Percentiles rank a stretch among this genome's conserved stretches.
phyloP scores from a whole-genome alignment of 2,113 vertebrate species.

The human (Homo sapiens) region GRCh38 chr3:135581001-135581500 shows the following conservation, averaged over 20 bases:
- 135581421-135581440: not conserved
- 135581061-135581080: not conserved
- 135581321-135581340: not conserved
- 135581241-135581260: slow-evolving; percentile 8
- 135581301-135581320: not conserved
- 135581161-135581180: not conserved
- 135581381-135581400: slow-evolving; percentile 24
- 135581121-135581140: not conserved
- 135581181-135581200: slow-evolving; percentile 24
- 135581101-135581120: not conserved
- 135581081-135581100: not conserved
- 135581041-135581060: not conserved
- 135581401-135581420: slow-evolving; percentile 28
- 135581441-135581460: slow-evolving; percentile 15
- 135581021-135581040: not conserved
- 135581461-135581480: not conserved
- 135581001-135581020: not conserved
- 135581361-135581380: not conserved
- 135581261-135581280: not conserved
- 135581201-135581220: not conserved
- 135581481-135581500: not conserved
- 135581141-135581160: slow-evolving; percentile 22
- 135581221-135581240: not conserved
- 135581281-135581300: slow-evolving; percentile 16
- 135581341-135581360: not conserved